Conservation (phyloP, 2,797 vertebrate genomes). For the Halcyon badia region DNA sequence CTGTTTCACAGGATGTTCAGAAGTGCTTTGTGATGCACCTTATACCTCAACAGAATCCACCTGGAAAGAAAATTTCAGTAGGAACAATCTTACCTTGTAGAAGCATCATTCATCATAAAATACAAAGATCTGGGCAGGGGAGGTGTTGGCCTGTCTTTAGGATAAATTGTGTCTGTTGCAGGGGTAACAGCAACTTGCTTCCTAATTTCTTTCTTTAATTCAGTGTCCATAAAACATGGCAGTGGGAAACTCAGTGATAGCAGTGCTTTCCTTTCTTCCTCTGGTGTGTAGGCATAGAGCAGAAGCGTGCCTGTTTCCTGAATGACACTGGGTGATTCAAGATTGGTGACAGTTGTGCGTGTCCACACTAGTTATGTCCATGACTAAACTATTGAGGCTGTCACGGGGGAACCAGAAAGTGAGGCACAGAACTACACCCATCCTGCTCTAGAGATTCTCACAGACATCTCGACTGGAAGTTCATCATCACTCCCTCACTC, state of each 20-base stretch:
- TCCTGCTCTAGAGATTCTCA: no score
- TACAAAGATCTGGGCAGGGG: background rate
- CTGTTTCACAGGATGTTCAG: background rate
- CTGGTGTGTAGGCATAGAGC: background rate
- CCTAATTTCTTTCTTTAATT: background rate
- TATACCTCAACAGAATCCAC: background rate
- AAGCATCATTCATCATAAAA: background rate
- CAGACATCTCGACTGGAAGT: fast-evolving
- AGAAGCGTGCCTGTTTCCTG: background rate
- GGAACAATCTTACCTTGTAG: background rate
- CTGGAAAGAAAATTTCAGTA: background rate
- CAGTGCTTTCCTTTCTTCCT: background rate
- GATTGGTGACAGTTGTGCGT: background rate
- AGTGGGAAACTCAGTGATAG: background rate
- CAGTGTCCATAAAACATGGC: background rate
- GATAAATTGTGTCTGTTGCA: background rate
- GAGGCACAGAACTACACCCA: background rate
- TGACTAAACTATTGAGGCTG: background rate
- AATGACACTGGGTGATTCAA: background rate
- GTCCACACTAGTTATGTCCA: background rate
- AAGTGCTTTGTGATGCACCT: background rate
- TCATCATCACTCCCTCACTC: background rate
- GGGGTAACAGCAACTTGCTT: background rate
- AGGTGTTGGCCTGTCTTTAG: background rate
- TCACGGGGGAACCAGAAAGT: background rate